phyloP scores from a whole-genome alignment of 2,113 vertebrate species.

The Saimiri boliviensis region DNA sequence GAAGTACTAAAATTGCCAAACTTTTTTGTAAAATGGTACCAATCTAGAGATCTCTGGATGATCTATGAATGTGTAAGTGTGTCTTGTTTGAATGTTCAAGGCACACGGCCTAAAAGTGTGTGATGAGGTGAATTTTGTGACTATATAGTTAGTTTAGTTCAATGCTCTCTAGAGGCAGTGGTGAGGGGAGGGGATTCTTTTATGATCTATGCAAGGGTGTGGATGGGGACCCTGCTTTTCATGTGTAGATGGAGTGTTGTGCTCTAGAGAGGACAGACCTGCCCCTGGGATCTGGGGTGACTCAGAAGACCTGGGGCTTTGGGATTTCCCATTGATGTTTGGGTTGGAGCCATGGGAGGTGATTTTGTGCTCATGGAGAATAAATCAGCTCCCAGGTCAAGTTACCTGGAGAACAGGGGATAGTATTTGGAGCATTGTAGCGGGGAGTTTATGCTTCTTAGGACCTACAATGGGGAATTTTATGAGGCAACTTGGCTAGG shows the following conservation, averaged over 20 bases:
- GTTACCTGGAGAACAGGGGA: background rate
- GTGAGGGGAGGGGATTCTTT: background rate
- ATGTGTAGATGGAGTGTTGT: background rate
- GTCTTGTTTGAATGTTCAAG: background rate
- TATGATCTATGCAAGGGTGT: background rate
- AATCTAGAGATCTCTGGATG: background rate
- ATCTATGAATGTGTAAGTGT: background rate
- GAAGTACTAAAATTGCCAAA: background rate
- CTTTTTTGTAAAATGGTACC: background rate
- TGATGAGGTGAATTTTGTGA: background rate
- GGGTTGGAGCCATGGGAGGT: background rate
- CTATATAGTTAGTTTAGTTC: background rate
- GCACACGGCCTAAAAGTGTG: background rate
- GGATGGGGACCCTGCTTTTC: background rate
- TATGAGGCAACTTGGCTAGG: background rate
- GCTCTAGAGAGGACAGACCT: background rate
- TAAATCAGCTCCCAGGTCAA: background rate
- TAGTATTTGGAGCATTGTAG: background rate
- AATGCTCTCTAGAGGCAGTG: background rate
- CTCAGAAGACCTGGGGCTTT: background rate
- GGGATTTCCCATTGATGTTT: background rate
- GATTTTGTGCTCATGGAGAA: background rate
- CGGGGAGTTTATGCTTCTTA: background rate
- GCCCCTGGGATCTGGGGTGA: background rate
- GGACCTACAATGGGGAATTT: background rate